Base-by-base conservation (phyloP, 2,113 vertebrate species). In the Ptyas mucosa region DNA sequence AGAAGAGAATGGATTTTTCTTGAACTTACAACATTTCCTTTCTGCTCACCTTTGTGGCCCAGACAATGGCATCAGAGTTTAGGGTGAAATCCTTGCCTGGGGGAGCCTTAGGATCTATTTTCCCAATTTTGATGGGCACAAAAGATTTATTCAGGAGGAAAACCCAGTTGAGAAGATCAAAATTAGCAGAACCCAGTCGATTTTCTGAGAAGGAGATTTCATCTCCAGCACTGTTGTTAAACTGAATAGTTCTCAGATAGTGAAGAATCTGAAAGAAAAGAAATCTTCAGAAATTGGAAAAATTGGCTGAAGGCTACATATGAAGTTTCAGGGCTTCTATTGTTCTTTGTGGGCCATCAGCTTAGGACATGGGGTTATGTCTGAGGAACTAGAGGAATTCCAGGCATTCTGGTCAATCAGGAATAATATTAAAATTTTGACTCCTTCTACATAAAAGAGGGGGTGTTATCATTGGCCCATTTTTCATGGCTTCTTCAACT, bases 401-500 rank as follows among this genome's bases (percentile, higher is more conserved):
- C 26, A 64, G 4, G 24, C 29, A 26, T 61, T 61, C 58, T 1
- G 8, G 1, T n/a, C 61, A 64, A 64, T 29, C 26, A 14, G 26
- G 10, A 52, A 9, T 52, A 10, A 52, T 52, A 52, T 52, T 1
- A 52, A 52, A 52, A 52, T 2, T 0, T 52, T 29, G 3, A 61
- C 24, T 61, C 24, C 24, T 54, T 5, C 53, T 61, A 26, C 4
- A 64, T 14, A 29, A n/a, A 64, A 64, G 61, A 64, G 10, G 11
- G 1, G 11, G 1, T 0, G 0, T n/a, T n/a, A n/a, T 64, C 4
- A 6, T n/a, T n/a, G 10, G 58, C 0, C 3, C 58, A 12, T 64
- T 64, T 12, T 11, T 64, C 10, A 29, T 15, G 61, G 11, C 11
- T 29, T 61, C 24, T n/a, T 69, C 11, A 5, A 15, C 61, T 14